phyloP scores from a whole-genome alignment of 2,797 vertebrate species.

The Rhabdophis nuchalis region DNA sequence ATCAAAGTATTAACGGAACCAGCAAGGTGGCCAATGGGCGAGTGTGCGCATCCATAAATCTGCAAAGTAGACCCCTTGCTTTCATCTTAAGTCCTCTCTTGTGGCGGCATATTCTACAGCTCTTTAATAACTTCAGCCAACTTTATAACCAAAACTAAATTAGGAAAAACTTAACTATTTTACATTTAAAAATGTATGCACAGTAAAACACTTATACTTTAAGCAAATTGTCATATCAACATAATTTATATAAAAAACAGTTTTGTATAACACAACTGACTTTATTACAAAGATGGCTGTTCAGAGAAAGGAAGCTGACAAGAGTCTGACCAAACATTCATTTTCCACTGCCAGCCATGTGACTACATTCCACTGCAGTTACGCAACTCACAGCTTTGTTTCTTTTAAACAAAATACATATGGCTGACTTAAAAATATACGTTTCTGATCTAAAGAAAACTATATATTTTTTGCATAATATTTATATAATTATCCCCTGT shows the following conservation, averaged over 20 bases:
- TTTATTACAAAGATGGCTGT: conserved; percentile 74
- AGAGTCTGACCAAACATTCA: conserved; percentile 57
- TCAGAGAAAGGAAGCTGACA: conserved; percentile 69
- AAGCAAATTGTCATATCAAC: conserved; percentile 71
- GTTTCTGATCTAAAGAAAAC: conserved; percentile 75
- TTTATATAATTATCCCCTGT: conserved; percentile 60
- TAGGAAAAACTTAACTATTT: conserved; percentile 61
- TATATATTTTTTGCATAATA: conserved; percentile 75
- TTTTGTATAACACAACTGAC: conserved; percentile 64
- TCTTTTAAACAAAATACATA: conserved; percentile 76
- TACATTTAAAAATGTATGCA: conserved; percentile 74
- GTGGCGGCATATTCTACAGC: conserved; percentile 38
- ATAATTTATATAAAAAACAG: conserved; percentile 73
- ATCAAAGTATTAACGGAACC: not conserved
- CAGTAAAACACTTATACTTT: conserved; percentile 72
- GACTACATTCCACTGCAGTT: conserved; percentile 30
- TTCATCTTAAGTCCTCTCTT: conserved; percentile 64
- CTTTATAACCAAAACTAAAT: conserved; percentile 69
- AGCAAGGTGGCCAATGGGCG: not conserved
- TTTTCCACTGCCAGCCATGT: conserved; percentile 45
- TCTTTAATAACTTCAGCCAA: conserved; percentile 69
- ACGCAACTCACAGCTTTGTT: conserved; percentile 48
- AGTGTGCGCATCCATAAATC: not conserved
- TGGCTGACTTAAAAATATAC: conserved; percentile 74
- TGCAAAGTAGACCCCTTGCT: conserved; percentile 33